A percentile compares a stretch with the other conserved stretches of the same genome.
These are phyloP conservation scores for Cylindroiulus punctatus DNA, from an alignment of 2,888 invertebrate genomes.

Conservation along the genomic window DNA sequence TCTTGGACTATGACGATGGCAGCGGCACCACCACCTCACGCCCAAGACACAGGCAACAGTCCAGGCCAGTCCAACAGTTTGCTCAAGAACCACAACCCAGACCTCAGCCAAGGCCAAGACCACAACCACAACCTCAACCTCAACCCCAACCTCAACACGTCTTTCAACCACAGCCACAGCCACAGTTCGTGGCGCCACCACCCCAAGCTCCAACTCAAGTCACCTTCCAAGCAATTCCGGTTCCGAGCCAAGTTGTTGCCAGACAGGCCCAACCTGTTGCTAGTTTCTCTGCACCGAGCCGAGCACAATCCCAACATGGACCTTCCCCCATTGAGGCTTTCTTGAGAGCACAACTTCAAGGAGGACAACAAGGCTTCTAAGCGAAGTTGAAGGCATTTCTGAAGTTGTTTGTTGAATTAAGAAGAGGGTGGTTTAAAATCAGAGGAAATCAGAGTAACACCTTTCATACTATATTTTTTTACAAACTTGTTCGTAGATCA, in stretches of 20 bases:
- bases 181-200: constrained; percentile 13
- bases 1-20: constrained; percentile 58
- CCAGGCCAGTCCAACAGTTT: constrained; percentile 21
- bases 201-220: constrained; percentile 21
- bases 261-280: constrained; percentile 46
- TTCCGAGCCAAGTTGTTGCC: constrained; percentile 39
- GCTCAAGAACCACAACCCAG: constrained; percentile 2
- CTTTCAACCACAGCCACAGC: constrained; percentile 27
- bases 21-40: constrained; percentile 55
- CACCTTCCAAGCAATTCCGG: constrained; percentile 5
- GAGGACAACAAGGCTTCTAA: constrained; percentile 51
- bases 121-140: constrained; percentile 54
- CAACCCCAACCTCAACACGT: constrained; percentile 43
- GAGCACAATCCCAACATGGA: constrained; percentile 28
- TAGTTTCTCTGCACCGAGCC: constrained; percentile 40
- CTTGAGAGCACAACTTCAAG: constrained; percentile 54
- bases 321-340: constrained; percentile 56
- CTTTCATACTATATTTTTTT: background rate
- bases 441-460: background rate
- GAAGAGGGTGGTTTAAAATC: background rate
- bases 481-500: background rate
- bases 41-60: constrained; percentile 1
- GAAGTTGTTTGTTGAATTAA: background rate
- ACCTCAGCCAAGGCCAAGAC: constrained; percentile 47
- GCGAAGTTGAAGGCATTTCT: background rate